Percentiles rank a stretch among this genome's conserved stretches.
Evolutionary conservation across 2,113 vertebrate species (phyloP).

Genomic region (Lathamus discolor): DNA sequence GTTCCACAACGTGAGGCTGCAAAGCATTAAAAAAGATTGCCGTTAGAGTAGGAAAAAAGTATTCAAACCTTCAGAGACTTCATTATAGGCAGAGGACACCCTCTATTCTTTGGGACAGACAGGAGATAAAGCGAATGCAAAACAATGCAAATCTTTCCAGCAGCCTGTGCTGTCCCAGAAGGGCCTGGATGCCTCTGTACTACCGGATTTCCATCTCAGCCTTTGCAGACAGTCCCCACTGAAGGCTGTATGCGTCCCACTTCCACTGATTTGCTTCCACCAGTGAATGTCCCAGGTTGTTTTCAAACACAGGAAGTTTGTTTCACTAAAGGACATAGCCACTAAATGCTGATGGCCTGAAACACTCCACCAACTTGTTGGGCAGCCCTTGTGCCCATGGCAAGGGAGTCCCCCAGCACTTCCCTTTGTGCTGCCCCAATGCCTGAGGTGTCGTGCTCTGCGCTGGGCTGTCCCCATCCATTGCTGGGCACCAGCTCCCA

Average conservation of each 20-base stretch:
- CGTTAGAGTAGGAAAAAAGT: neutral
- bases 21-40: conserved; percentile 54
- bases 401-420: too few species aligned
- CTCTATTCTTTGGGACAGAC: neutral
- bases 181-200: neutral
- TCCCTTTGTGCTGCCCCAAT: neutral
- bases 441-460: fast-evolving
- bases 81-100: neutral
- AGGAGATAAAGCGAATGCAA: neutral
- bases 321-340: neutral
- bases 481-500: neutral
- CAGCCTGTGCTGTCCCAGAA: neutral
- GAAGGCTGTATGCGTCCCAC: neutral
- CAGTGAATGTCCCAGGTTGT: neutral
- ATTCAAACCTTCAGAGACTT: conserved; percentile 27
- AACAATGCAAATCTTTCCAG: neutral
- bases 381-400: neutral
- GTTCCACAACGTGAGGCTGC: conserved; percentile 39
- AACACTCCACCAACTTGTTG: neutral
- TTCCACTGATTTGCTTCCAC: neutral
- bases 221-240: neutral
- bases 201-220: neutral
- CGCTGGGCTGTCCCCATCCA: neutral
- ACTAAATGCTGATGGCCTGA: neutral
- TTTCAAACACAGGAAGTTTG: neutral